Evolutionary conservation across 2,797 vertebrate species (phyloP).

Genomic region (Galaxias olidus): DNA sequence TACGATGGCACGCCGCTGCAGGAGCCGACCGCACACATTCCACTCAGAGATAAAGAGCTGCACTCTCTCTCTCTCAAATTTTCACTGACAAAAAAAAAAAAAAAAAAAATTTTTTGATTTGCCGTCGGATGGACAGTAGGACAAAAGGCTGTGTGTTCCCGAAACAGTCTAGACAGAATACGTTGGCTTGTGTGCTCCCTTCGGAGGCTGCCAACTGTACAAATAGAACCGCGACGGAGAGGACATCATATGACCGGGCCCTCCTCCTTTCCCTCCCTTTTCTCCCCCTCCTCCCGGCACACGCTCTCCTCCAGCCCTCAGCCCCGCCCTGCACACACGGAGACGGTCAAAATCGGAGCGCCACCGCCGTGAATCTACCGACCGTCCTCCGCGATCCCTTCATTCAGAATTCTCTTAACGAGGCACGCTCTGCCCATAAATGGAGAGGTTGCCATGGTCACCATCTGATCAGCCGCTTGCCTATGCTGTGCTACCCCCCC

Average conservation of each 20-base stretch:
- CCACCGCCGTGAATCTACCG: slow-evolving; percentile 30
- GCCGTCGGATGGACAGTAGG: too few species aligned
- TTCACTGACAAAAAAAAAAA: too few species aligned
- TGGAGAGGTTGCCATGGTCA: slow-evolving; percentile 33
- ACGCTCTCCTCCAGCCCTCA: slow-evolving; percentile 41
- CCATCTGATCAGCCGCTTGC: slow-evolving; percentile 20
- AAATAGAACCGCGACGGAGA: slow-evolving; percentile 27
- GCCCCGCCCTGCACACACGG: slow-evolving; percentile 50
- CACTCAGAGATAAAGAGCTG: too few species aligned
- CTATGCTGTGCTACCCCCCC: slow-evolving; percentile 8
- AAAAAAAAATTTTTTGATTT: too few species aligned
- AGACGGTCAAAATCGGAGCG: slow-evolving; percentile 46
- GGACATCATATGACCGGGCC: slow-evolving; percentile 37
- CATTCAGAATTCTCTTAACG: slow-evolving; percentile 44
- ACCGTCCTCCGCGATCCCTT: slow-evolving; percentile 38
- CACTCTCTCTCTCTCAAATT: too few species aligned
- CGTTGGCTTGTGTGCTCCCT: slow-evolving; percentile 31
- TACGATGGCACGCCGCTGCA: too few species aligned
- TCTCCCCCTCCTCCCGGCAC: slow-evolving; percentile 20
- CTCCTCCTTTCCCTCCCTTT: neutral
- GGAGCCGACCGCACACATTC: too few species aligned
- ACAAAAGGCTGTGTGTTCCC: too few species aligned
- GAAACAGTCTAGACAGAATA: slow-evolving; percentile 23
- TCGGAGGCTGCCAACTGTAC: slow-evolving; percentile 47
- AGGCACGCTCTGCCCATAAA: slow-evolving; percentile 20